A percentile compares a stretch with the other conserved stretches of the same genome.
Conservation (phyloP, 1,140 invertebrate species). For the Maniola jurtina region DNA sequence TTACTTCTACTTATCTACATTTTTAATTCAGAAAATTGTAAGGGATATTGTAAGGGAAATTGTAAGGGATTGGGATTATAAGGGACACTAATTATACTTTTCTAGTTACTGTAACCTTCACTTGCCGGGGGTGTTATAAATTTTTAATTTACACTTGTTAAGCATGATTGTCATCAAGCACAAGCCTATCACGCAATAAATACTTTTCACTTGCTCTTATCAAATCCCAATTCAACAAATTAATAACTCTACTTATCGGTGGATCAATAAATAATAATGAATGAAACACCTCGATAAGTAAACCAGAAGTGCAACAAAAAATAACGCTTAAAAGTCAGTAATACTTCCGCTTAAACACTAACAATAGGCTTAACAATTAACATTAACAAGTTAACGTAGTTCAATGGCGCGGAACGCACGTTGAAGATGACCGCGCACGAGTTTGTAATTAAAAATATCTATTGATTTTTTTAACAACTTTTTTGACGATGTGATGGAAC, state of each 20-base stretch:
- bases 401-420: slow-evolving; percentile 8
- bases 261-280: slow-evolving; percentile 9
- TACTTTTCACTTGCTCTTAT: too few relatives aligned
- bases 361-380: not conserved
- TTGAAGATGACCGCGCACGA: not conserved
- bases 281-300: not conserved
- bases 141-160: too few relatives aligned
- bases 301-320: slow-evolving; percentile 2
- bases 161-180: too few relatives aligned
- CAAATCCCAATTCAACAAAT: not conserved
- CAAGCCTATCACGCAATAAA: too few relatives aligned
- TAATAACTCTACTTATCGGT: not conserved
- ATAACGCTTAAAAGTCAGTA: not conserved
- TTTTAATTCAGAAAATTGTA: too few relatives aligned
- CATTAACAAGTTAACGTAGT: not conserved
- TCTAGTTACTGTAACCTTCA: too few relatives aligned
- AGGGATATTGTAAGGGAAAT: too few relatives aligned
- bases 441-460: not conserved
- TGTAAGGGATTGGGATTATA: too few relatives aligned
- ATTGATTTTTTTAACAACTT: not conserved
- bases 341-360: not conserved
- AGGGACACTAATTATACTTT: too few relatives aligned
- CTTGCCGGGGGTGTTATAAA: too few relatives aligned
- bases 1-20: too few relatives aligned
- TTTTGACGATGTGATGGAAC: not conserved